phyloP scores from a whole-genome alignment of 2,113 vertebrate species.

The Bujurquina vittata region DNA sequence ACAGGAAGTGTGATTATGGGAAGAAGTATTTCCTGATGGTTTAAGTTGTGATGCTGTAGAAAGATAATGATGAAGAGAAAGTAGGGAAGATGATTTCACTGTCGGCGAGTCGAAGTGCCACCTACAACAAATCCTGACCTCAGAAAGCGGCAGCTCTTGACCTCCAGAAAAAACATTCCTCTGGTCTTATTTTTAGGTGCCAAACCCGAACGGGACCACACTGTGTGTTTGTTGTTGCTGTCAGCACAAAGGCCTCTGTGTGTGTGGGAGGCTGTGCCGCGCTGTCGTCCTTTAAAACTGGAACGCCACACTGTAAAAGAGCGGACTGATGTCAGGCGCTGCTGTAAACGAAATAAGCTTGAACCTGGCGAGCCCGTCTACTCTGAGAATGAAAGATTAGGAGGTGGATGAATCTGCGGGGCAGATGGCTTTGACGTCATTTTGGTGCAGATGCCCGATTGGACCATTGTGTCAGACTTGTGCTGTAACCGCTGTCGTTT shows the following conservation, averaged over 20 bases:
- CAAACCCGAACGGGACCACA: conserved; percentile 41
- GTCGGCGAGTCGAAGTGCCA: not conserved
- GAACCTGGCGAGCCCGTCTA: conserved; percentile 5
- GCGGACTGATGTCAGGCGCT: not conserved
- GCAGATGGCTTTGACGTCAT: not conserved
- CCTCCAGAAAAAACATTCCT: conserved; percentile 52
- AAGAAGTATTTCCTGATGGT: not conserved
- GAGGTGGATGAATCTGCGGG: not conserved
- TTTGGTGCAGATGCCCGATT: not conserved
- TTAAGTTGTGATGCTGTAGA: not conserved
- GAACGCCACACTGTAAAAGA: conserved; percentile 41
- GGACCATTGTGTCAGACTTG: conserved; percentile 16
- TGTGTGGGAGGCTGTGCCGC: conserved; percentile 18
- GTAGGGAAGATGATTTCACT: not conserved
- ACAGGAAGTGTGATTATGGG: not conserved
- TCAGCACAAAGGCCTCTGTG: conserved; percentile 68
- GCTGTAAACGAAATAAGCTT: conserved; percentile 36
- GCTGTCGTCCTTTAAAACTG: conserved; percentile 55
- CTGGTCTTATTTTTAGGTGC: conserved; percentile 47
- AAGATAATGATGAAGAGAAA: conserved; percentile 8
- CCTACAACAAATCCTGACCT: not conserved
- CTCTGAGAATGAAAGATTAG: conserved; percentile 13
- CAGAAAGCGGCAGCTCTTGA: conserved; percentile 18
- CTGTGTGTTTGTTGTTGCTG: conserved; percentile 50
- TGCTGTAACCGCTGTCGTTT: conserved; percentile 14